Conservation (phyloP, 1,140 invertebrate species). For the Rhagoletis zephyria region DNA sequence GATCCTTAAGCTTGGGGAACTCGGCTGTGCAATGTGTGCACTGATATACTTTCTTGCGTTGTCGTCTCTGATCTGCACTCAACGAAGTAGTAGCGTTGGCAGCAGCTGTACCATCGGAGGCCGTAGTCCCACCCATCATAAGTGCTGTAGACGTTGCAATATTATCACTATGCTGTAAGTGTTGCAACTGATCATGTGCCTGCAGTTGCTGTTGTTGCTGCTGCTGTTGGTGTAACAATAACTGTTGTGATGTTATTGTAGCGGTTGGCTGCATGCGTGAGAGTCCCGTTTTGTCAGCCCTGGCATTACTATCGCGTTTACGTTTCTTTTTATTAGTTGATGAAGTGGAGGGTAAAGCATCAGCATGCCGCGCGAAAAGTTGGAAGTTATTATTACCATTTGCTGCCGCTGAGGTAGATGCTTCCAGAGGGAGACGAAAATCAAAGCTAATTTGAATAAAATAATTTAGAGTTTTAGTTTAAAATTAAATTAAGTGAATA, state of each 20-base stretch:
- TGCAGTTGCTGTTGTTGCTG: constrained; percentile 39
- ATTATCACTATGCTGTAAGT: constrained; percentile 35
- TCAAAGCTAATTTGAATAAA: constrained; percentile 63
- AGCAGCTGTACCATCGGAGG: constrained; percentile 49
- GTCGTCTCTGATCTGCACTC: constrained; percentile 50
- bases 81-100: constrained; percentile 63
- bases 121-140: constrained; percentile 13
- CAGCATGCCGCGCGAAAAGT: constrained; percentile 51
- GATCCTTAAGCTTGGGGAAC: constrained; percentile 68
- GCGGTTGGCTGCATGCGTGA: constrained; percentile 58
- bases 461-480: neutral
- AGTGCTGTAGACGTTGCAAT: constrained; percentile 54
- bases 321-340: constrained; percentile 55
- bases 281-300: neutral
- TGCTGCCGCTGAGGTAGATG: constrained; percentile 48
- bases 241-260: constrained; percentile 63
- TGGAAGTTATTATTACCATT: constrained; percentile 53
- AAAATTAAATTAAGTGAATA: neutral
- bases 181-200: constrained; percentile 25
- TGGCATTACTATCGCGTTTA: constrained; percentile 57
- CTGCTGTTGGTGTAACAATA: constrained; percentile 54
- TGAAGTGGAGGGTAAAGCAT: constrained; percentile 57
- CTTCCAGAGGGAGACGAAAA: constrained; percentile 60
- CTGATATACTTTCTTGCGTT: constrained; percentile 67
- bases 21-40: constrained; percentile 67